Evolutionary conservation across 2,113 vertebrate species (phyloP).

Genomic region (Callopanchax toddi): DNA sequence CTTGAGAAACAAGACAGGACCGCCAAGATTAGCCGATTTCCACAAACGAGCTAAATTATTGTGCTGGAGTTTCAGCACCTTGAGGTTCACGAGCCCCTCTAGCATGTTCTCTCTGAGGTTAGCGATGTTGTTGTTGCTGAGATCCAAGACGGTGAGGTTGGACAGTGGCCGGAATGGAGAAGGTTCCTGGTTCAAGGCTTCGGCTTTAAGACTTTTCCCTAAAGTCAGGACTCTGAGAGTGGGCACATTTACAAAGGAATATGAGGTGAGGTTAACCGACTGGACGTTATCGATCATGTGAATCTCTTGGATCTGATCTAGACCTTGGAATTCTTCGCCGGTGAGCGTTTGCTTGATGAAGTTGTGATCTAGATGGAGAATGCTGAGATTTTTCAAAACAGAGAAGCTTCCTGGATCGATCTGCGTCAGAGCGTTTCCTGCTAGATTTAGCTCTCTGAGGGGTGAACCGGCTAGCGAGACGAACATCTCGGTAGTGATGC

Average conservation of each 20-base stretch:
- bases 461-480: slow-evolving; percentile 85
- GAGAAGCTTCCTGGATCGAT: slow-evolving; percentile 83
- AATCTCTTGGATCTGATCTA: slow-evolving; percentile 81
- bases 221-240: slow-evolving; percentile 84
- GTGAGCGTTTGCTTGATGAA: slow-evolving; percentile 85
- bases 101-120: slow-evolving; percentile 84
- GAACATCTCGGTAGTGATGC: slow-evolving; percentile 85
- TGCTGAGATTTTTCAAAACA: slow-evolving; percentile 77
- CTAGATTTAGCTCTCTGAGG: slow-evolving; percentile 86
- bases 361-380: slow-evolving; percentile 87
- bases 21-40: slow-evolving; percentile 88
- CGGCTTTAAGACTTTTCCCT: slow-evolving; percentile 79
- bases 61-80: slow-evolving; percentile 89
- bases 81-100: slow-evolving; percentile 82
- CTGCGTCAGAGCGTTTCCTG: slow-evolving; percentile 76
- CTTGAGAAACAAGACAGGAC: slow-evolving; percentile 88
- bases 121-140: slow-evolving; percentile 96
- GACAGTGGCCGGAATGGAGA: slow-evolving; percentile 85
- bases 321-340: slow-evolving; percentile 88
- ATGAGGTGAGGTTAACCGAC: slow-evolving; percentile 75
- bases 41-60: slow-evolving; percentile 95
- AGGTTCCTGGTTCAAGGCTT: slow-evolving; percentile 74
- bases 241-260: slow-evolving; percentile 83
- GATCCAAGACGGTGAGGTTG: slow-evolving; percentile 87
- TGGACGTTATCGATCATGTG: slow-evolving; percentile 87